Evolutionary conservation across 1,140 invertebrate genomes (phyloP).

Genomic region (Rhyacophila brunnea): DNA sequence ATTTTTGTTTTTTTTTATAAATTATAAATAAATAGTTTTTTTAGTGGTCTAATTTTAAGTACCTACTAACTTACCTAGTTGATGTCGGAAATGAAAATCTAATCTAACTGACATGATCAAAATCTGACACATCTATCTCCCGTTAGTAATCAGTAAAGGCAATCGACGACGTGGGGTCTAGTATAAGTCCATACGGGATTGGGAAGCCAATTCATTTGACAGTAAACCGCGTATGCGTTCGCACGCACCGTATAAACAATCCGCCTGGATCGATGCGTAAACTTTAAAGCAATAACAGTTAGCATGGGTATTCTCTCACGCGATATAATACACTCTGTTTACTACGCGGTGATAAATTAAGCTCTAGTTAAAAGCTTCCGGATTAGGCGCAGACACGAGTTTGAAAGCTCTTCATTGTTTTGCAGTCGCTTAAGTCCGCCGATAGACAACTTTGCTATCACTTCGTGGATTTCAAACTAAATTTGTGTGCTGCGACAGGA

Average conservation of each 20-base stretch:
- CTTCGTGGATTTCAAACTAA: neutral
- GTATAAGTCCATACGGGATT: neutral
- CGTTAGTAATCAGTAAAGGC: neutral
- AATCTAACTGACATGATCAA: too few species aligned
- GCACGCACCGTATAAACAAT: neutral
- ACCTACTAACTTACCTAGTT: too few species aligned
- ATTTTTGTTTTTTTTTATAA: too few species aligned
- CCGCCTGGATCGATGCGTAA: too few species aligned
- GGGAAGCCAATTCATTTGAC: slow-evolving; percentile 2
- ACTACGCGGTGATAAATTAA: slow-evolving; percentile 17
- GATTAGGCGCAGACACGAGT: slow-evolving; percentile 10
- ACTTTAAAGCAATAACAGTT: too few species aligned
- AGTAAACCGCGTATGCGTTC: neutral
- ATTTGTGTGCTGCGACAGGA: neutral
- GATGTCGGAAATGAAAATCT: too few species aligned
- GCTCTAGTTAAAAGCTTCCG: slow-evolving; percentile 6
- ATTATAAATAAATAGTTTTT: too few species aligned
- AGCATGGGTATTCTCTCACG: too few species aligned
- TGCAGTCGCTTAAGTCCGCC: neutral
- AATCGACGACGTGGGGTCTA: neutral
- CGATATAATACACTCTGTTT: too few species aligned
- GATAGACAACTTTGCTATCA: slow-evolving; percentile 2
- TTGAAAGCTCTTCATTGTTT: slow-evolving; percentile 10
- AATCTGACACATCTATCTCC: too few species aligned
- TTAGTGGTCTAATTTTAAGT: too few species aligned